Percentiles rank a stretch among this genome's conserved stretches.
These are phyloP conservation scores for Prinia subflava DNA, from an alignment of 2,113 vertebrate species.

Conservation along the genomic window DNA sequence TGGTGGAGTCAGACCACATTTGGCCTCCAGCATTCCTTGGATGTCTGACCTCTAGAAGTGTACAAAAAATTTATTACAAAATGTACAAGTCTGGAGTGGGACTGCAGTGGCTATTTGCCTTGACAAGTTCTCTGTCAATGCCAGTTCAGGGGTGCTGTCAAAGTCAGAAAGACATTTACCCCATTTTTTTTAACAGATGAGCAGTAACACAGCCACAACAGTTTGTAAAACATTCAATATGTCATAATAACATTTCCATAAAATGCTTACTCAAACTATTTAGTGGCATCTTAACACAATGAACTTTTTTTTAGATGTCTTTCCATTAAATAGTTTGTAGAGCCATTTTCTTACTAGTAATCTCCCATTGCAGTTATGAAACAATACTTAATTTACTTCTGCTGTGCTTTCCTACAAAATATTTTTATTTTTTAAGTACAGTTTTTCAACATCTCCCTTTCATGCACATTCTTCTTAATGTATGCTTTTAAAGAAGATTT, in stretches of 20 bases:
- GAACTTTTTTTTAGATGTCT: not conserved
- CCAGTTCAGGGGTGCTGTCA: not conserved
- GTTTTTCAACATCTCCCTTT: not conserved
- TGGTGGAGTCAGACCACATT: constrained; percentile 30
- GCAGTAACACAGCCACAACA: not conserved
- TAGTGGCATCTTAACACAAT: not conserved
- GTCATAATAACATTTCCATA: not conserved
- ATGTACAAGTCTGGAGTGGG: not conserved
- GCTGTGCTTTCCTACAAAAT: not conserved
- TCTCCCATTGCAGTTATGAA: not conserved
- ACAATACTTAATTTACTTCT: not conserved
- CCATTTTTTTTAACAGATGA: not conserved
- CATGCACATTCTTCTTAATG: not conserved
- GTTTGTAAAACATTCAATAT: not conserved
- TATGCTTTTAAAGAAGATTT: not conserved
- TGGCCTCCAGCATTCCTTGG: constrained; percentile 29
- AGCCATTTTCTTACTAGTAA: not conserved
- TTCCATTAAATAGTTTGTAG: not conserved
- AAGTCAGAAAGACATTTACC: not conserved
- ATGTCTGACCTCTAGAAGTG: not conserved
- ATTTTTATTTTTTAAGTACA: not conserved
- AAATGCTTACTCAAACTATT: not conserved
- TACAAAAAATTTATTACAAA: constrained; percentile 17
- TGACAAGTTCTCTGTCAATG: not conserved
- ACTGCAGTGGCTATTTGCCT: not conserved